phyloP scores from a whole-genome alignment of 2,888 invertebrate species.

The Dysmachus trigonus region DNA sequence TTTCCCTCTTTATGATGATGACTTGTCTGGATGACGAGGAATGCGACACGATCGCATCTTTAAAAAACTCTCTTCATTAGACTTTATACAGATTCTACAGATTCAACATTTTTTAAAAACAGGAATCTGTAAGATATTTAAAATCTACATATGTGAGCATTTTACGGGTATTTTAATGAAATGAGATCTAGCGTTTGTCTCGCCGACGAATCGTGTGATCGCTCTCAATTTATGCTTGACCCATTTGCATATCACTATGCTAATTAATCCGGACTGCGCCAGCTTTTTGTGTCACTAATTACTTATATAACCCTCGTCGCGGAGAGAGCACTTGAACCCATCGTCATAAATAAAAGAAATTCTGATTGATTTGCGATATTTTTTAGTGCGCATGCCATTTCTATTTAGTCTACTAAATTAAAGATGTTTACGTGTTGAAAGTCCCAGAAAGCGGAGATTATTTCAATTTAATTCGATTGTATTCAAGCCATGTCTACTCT shows the following conservation, averaged over 20 bases:
- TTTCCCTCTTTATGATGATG: not conserved
- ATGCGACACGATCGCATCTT: not conserved
- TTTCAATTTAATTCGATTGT: no score
- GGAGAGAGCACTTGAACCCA: not conserved
- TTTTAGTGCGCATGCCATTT: not conserved
- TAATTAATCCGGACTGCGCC: not conserved
- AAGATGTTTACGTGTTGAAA: not conserved
- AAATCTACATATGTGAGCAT: not conserved
- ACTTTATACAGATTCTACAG: not conserved
- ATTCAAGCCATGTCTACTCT: no score
- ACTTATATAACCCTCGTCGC: not conserved
- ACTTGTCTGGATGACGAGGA: not conserved
- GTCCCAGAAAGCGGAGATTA: not conserved
- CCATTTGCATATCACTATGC: not conserved
- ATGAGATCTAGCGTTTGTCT: not conserved
- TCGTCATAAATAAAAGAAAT: not conserved
- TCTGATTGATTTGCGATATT: not conserved
- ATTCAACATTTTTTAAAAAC: not conserved
- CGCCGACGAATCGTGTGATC: not conserved
- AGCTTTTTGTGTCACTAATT: not conserved
- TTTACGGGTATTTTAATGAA: not conserved
- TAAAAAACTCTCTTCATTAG: not conserved
- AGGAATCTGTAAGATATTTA: not conserved
- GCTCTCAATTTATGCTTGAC: constrained; percentile 15
- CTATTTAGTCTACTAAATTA: not conserved